Conservation (phyloP, 2,888 invertebrate genomes). For the Callyntrura sp. region DNA sequence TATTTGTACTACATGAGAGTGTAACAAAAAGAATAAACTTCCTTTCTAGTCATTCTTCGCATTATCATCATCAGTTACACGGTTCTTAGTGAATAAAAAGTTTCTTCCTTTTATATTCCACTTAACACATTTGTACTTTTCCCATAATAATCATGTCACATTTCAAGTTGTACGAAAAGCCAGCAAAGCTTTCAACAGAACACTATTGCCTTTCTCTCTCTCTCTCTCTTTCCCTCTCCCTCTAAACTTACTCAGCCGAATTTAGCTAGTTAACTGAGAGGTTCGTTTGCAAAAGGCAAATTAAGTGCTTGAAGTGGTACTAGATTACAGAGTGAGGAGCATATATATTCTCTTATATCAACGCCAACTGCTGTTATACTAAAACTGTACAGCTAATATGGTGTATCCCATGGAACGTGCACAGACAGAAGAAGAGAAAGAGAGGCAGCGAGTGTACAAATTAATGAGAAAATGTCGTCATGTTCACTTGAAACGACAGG, state of each 20-base stretch:
- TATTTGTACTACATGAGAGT: not conserved
- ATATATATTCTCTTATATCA: not conserved
- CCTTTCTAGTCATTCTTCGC: not conserved
- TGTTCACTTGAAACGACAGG: constrained; percentile 65
- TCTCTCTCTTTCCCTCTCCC: no score
- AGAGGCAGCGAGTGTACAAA: constrained; percentile 56
- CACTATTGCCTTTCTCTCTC: not conserved
- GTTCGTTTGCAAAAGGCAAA: constrained; percentile 60
- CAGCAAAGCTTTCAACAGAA: not conserved
- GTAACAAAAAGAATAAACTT: constrained; percentile 25
- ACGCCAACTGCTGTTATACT: not conserved
- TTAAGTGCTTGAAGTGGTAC: constrained; percentile 62
- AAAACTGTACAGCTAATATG: not conserved
- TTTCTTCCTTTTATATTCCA: constrained; percentile 40
- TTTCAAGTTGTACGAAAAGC: not conserved
- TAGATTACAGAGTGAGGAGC: not conserved
- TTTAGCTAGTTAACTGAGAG: constrained; percentile 58
- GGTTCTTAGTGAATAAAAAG: not conserved
- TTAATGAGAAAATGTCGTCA: constrained; percentile 73
- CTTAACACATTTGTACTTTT: constrained; percentile 66
- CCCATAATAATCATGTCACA: constrained; percentile 71
- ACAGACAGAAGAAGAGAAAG: constrained; percentile 13
- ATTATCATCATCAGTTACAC: not conserved
- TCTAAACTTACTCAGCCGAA: no score
- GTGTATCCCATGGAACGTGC: not conserved